Evolutionary conservation across 2,113 vertebrate species (phyloP).

Genomic region (Crypturellus undulatus): DNA sequence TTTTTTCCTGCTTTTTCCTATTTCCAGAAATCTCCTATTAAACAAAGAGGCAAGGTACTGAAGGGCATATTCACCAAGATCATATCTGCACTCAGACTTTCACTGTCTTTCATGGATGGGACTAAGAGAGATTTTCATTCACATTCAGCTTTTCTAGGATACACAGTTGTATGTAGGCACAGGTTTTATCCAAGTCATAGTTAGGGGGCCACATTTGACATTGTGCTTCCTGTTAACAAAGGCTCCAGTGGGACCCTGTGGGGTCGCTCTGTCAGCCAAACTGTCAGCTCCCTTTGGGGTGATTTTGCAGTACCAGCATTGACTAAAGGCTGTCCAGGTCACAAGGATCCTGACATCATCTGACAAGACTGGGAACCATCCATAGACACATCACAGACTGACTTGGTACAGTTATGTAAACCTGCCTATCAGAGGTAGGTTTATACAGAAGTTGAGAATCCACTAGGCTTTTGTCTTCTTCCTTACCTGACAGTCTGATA

Average conservation of each 20-base stretch:
- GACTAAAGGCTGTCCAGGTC: accelerated
- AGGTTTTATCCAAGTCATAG: background rate
- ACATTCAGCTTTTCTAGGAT: background rate
- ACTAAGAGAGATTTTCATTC: background rate
- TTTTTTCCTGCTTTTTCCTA: background rate
- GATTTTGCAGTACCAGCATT: background rate
- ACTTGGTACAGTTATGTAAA: background rate
- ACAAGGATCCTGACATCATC: background rate
- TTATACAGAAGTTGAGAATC: background rate
- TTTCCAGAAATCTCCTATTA: background rate
- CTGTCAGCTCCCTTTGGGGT: background rate
- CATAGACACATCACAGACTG: background rate
- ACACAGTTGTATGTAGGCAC: accelerated
- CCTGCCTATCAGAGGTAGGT: background rate
- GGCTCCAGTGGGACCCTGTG: background rate
- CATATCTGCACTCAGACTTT: background rate
- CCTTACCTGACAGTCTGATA: background rate
- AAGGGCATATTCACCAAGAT: background rate
- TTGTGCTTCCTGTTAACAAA: background rate
- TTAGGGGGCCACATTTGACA: background rate
- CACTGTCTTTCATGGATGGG: background rate
- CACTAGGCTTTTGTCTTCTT: background rate
- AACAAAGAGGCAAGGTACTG: background rate
- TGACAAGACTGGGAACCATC: background rate
- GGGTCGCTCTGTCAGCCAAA: background rate